Conservation (phyloP, 2,113 vertebrate species). For the Gorsachius goisagi region DNA sequence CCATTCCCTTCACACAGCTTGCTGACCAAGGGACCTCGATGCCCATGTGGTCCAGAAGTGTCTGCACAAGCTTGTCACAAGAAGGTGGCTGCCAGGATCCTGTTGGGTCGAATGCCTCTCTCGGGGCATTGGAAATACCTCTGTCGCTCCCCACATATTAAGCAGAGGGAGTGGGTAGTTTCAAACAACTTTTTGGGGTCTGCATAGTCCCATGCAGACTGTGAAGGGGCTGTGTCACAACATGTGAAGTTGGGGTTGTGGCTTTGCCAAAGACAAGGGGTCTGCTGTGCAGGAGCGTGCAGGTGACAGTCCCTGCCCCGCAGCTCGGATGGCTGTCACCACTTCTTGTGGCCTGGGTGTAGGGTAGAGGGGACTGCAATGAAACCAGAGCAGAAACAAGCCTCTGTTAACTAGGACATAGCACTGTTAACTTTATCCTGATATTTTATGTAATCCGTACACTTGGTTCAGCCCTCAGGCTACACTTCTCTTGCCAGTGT, state of each 20-base stretch:
- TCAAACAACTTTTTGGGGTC: not conserved
- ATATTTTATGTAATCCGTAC: not conserved
- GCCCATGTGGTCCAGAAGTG: not conserved
- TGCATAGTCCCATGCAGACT: not conserved
- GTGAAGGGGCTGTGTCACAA: not conserved
- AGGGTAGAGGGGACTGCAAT: not conserved
- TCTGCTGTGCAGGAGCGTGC: not conserved
- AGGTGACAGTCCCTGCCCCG: not conserved
- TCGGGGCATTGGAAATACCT: not conserved
- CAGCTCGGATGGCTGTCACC: not conserved
- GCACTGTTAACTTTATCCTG: not conserved
- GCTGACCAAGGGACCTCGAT: not conserved
- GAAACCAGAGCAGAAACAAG: not conserved
- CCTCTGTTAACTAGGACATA: not conserved
- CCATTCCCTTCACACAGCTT: not conserved
- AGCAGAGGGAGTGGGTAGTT: not conserved
- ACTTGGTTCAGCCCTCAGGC: not conserved
- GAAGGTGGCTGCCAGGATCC: not conserved
- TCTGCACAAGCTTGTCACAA: not conserved
- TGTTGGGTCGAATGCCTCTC: not conserved
- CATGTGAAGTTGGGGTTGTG: not conserved
- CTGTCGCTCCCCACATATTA: not conserved
- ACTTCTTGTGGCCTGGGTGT: not conserved
- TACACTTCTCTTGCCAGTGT: not conserved
- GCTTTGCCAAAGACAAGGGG: not conserved